Evolutionary conservation across 2,797 vertebrate species (phyloP), one percentile per base, ranked within the genome.

Genomic region (Silurus lanzhouensis): DNA sequence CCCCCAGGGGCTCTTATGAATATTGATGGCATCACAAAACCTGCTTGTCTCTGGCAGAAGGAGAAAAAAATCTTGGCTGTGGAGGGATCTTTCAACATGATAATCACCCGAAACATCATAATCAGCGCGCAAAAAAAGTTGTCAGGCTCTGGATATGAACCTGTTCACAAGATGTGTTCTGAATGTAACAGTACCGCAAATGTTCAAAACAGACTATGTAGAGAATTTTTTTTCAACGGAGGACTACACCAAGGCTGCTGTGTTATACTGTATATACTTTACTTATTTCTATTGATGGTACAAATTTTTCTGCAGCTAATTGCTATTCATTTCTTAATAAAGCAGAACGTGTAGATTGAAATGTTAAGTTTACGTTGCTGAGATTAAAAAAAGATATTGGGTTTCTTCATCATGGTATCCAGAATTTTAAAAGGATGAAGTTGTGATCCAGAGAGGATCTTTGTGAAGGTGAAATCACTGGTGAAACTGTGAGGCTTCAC

Each of bases 1-100:
- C n/a, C 61, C 78, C 44, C 44, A 80, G 77, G 61, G 78, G 44
- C 13, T 80, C 61, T 25, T 64, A 22, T 48, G n/a, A 80, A 80
- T 80, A 66, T 79, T 64, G 76, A 31, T 78, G 76, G 44, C 38
- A 79, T 57, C 20, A 58, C 20, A 61, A 80, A 66, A 48, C 58
- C 78, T 52, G 61, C 78, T 81, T 27, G 61, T 66, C n/a, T 81
- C 61, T 25, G 61, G 78, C 44, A 67, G 44, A 46, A 66, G 61
- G 44, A 44, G 66, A 48, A 1, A 27, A 66, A 48, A 1, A 52
- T 27, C 78, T 66, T 81, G 38, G n/a, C 61, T 64, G 60, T 64
- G 15, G 38, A 66, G 20, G 31, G 10, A 44, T 44, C 31, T n/a
- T 61, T n/a, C 27, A 61, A 61, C 61, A 67, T 12, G 22, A 48